Evolutionary conservation across 2,797 vertebrate genomes (phyloP), one percentile per base, ranked within the genome.

Genomic region (Anabacerthia variegaticeps): DNA sequence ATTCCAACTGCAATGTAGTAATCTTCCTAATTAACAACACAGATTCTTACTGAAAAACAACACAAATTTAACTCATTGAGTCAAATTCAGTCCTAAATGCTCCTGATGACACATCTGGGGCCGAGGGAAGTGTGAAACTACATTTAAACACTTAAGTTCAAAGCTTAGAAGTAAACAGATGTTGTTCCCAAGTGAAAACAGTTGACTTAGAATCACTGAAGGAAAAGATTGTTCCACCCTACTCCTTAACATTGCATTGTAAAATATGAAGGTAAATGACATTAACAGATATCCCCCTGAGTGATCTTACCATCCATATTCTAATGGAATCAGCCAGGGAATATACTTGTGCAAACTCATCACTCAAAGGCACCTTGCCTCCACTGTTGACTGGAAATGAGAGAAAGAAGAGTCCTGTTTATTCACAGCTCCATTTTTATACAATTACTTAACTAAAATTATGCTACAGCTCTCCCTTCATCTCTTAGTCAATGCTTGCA

Each of bases 301-400:
- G 80, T 36, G 93, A 66, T 94, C 99, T 98, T 98, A 99, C 99
- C 99, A 99, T 99, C 99, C 99, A 99, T 63, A 99, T 99, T 97
- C 99, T 98, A 97, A 99, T 99, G 85, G 99, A 98, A 96, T 99
- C 99, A 32, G 99, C 99, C 92, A 99, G 96, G 30, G 98, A 92
- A 95, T 99, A 99, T 9, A 99, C 98, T 95, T 99, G 99, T 54
- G 98, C 96, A 92, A 99, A 99, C 36, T 99, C 99, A 66, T 99
- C 99, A 82, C 95, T 98, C 66, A 99, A 97, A 95, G 97, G 93
- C 14, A 97, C 96, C 92, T 98, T 98, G 92, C 98, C 98, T 67
- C 98, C 98, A 75, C 98, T 99, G 91, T 97, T 96, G 95, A 99
- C 99, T 99, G 94, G 59, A 97, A 96, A 96, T 86, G 88, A 95